phyloP scores from a whole-genome alignment of 2,113 vertebrate species.

The Anarrhichthys ocellatus region DNA sequence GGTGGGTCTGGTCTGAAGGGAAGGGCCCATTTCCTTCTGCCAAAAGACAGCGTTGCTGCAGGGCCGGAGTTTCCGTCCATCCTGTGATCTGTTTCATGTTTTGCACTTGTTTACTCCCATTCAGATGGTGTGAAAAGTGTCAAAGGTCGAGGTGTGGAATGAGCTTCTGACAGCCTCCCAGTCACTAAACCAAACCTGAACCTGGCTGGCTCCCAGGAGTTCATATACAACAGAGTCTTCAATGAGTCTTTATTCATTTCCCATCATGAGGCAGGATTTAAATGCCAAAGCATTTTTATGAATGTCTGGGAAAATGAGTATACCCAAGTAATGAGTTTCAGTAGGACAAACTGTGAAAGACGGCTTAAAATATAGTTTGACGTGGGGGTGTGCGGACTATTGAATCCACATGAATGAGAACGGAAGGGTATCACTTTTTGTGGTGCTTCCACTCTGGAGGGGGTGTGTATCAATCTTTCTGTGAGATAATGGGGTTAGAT shows the following conservation, averaged over 20 bases:
- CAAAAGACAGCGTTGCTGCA: constrained; percentile 56
- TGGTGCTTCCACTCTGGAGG: constrained; percentile 78
- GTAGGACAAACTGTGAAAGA: constrained; percentile 70
- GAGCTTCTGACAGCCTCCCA: constrained; percentile 56
- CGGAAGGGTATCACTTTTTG: constrained; percentile 75
- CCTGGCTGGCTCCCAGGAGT: constrained; percentile 38
- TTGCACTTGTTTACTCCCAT: constrained; percentile 67
- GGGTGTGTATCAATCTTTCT: constrained; percentile 85
- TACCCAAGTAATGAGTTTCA: constrained; percentile 41
- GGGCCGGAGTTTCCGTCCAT: constrained; percentile 71
- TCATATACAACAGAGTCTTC: constrained; percentile 28
- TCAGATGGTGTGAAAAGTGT: constrained; percentile 75
- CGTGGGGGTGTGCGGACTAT: constrained; percentile 50
- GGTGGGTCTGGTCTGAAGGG: constrained; percentile 73
- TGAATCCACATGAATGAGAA: constrained; percentile 66
- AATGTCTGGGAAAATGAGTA: constrained; percentile 32
- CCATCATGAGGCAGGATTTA: constrained; percentile 40
- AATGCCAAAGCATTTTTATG: constrained; percentile 38
- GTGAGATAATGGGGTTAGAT: constrained; percentile 88
- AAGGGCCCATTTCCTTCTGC: constrained; percentile 83
- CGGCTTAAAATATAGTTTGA: constrained; percentile 58
- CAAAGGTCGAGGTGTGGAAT: constrained; percentile 71
- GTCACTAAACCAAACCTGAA: constrained; percentile 62
- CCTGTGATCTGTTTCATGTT: constrained; percentile 80
- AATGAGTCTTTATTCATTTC: constrained; percentile 33